Evolutionary conservation across 2,797 vertebrate species (phyloP).

Genomic region (Heterohyrax brucei): DNA sequence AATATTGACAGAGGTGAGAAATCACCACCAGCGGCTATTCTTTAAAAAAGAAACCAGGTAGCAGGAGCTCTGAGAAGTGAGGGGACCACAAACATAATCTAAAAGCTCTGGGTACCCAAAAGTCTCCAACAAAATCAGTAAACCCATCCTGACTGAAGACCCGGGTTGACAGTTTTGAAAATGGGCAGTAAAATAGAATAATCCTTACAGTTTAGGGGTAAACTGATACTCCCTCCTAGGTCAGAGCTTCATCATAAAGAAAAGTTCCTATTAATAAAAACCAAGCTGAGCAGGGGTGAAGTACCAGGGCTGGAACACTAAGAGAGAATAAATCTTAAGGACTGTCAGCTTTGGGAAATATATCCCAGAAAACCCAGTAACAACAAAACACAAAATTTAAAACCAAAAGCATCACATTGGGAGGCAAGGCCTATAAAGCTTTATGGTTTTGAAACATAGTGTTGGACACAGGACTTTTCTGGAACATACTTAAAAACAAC

Average conservation of each 20-base stretch:
- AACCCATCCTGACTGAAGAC: neutral
- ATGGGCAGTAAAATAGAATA: neutral
- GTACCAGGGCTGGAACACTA: too few species aligned
- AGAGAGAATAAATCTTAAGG: neutral
- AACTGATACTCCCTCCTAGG: neutral
- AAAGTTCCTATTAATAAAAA: neutral
- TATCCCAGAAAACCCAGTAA: neutral
- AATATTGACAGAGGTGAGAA: neutral
- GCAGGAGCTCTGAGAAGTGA: neutral
- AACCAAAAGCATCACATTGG: neutral
- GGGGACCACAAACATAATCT: accelerated
- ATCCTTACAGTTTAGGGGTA: neutral
- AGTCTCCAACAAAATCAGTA: neutral
- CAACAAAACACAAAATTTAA: neutral
- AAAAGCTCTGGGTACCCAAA: neutral
- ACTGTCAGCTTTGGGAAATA: neutral
- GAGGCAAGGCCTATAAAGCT: neutral
- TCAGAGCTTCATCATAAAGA: neutral
- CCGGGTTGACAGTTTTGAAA: neutral
- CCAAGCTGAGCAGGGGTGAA: neutral
- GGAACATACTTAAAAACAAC: too few species aligned
- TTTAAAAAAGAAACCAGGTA: accelerated
- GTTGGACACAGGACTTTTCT: neutral
- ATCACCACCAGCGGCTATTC: neutral
- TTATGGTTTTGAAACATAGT: neutral